Percentiles rank a stretch among this genome's conserved stretches.
Evolutionary conservation across 2,888 invertebrate genomes (phyloP).

Genomic region (Acrocyrtus sp.): DNA sequence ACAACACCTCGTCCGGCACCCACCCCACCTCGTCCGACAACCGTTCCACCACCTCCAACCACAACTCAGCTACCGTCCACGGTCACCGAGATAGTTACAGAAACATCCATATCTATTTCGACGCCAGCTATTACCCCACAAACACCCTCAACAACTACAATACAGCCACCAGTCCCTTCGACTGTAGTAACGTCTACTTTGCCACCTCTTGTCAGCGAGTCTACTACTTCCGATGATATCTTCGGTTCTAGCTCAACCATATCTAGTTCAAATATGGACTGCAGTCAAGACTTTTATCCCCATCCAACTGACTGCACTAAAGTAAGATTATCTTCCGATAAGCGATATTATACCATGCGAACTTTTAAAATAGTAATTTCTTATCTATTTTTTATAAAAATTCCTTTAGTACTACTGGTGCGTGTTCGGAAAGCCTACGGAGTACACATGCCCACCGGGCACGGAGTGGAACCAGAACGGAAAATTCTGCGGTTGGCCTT

Average conservation of each 20-base stretch:
- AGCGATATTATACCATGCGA: not conserved
- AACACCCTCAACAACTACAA: conserved; percentile 4
- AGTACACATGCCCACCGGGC: conserved; percentile 78
- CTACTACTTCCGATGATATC: not conserved
- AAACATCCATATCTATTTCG: conserved; percentile 26
- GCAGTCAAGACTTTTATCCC: conserved; percentile 60
- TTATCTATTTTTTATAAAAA: not conserved
- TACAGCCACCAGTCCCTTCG: not conserved
- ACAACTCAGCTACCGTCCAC: conserved; percentile 15
- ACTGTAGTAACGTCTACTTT: not conserved
- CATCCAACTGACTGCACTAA: conserved; percentile 62
- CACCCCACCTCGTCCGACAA: conserved; percentile 32
- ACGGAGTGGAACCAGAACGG: conserved; percentile 78
- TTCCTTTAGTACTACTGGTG: conserved; percentile 83
- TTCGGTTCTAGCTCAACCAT: not conserved
- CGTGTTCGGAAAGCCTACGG: conserved; percentile 79
- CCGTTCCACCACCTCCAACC: conserved; percentile 34
- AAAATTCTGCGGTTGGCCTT: conserved; percentile 84
- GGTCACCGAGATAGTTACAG: conserved; percentile 25
- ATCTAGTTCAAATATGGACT: conserved; percentile 49
- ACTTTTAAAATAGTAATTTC: not conserved
- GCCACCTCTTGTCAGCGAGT: conserved; percentile 5
- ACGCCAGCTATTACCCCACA: conserved; percentile 52
- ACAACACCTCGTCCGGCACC: conserved; percentile 62
- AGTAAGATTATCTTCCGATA: conserved; percentile 36